Percentiles rank a stretch among this genome's conserved stretches.
These are phyloP conservation scores for Grantiella picta DNA, from an alignment of 2,113 vertebrate genomes.

Conservation along the genomic window DNA sequence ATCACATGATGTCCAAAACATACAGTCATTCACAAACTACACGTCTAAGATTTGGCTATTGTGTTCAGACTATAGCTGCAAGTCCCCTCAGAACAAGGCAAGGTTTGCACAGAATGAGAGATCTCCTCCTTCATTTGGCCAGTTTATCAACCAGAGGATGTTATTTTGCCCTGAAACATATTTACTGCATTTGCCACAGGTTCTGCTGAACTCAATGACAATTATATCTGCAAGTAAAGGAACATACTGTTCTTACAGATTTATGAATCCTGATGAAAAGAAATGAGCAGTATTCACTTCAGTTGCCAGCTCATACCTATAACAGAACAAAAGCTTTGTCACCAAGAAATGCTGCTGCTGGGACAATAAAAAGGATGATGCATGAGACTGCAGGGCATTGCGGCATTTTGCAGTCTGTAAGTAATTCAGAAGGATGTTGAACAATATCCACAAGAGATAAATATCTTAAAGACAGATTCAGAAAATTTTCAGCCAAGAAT, in stretches of 20 bases:
- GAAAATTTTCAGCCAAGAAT: background rate
- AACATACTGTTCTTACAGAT: background rate
- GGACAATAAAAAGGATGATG: background rate
- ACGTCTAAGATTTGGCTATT: background rate
- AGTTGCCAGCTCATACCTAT: background rate
- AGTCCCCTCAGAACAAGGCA: background rate
- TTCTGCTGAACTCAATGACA: background rate
- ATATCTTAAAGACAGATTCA: conserved; percentile 1
- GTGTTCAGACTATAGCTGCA: background rate
- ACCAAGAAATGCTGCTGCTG: background rate
- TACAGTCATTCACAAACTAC: background rate
- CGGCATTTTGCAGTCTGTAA: background rate
- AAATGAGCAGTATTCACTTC: background rate
- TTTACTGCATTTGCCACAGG: background rate
- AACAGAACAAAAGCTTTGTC: background rate
- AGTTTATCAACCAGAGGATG: background rate
- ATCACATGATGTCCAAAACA: background rate
- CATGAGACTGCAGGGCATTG: background rate
- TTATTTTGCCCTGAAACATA: background rate
- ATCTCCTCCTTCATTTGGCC: background rate
- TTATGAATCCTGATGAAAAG: background rate
- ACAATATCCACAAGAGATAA: background rate
- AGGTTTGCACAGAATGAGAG: background rate
- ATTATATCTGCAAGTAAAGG: background rate
- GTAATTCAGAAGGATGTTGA: conserved; percentile 18